phyloP scores from a whole-genome alignment of 2,888 invertebrate species.

The Pyrocoelia pectoralis region DNA sequence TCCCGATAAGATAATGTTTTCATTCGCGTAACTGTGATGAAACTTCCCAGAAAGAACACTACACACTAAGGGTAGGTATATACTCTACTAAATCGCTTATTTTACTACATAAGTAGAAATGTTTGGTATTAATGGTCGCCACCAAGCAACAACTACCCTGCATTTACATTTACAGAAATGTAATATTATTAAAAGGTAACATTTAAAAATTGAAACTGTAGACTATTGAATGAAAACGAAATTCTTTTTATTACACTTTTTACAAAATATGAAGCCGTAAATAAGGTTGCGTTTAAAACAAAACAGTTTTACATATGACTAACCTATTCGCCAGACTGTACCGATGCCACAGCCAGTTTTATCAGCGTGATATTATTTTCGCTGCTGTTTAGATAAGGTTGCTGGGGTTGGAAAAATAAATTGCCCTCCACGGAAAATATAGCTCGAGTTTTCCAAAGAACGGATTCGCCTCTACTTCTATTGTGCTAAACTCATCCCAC shows the following conservation, averaged over 20 bases:
- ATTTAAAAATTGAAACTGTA: too few relatives aligned
- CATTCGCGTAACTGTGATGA: slow-evolving; percentile 23
- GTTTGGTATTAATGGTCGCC: background rate
- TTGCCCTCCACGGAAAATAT: slow-evolving; percentile 62
- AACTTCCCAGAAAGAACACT: slow-evolving; percentile 17
- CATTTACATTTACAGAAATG: too few relatives aligned
- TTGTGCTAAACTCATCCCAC: slow-evolving; percentile 48
- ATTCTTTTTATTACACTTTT: too few relatives aligned
- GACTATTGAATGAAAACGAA: too few relatives aligned
- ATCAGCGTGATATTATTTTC: slow-evolving; percentile 63
- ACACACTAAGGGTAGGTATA: slow-evolving; percentile 9
- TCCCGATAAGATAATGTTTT: slow-evolving; percentile 35
- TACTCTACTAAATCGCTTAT: slow-evolving; percentile 6
- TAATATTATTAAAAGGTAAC: too few relatives aligned
- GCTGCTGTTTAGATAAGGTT: slow-evolving; percentile 62
- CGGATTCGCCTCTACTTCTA: slow-evolving; percentile 55
- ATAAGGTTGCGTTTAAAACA: slow-evolving; percentile 2
- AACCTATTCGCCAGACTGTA: slow-evolving; percentile 52
- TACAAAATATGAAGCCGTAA: too few relatives aligned
- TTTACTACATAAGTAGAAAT: background rate
- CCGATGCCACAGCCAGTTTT: slow-evolving; percentile 58
- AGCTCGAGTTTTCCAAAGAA: slow-evolving; percentile 61
- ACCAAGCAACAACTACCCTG: background rate
- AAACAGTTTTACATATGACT: slow-evolving; percentile 53
- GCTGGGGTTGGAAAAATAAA: slow-evolving; percentile 62